Evolutionary conservation across 1,140 invertebrate species (phyloP), one percentile per base, ranked within the genome.

Genomic region (Drosophila tsacasi): DNA sequence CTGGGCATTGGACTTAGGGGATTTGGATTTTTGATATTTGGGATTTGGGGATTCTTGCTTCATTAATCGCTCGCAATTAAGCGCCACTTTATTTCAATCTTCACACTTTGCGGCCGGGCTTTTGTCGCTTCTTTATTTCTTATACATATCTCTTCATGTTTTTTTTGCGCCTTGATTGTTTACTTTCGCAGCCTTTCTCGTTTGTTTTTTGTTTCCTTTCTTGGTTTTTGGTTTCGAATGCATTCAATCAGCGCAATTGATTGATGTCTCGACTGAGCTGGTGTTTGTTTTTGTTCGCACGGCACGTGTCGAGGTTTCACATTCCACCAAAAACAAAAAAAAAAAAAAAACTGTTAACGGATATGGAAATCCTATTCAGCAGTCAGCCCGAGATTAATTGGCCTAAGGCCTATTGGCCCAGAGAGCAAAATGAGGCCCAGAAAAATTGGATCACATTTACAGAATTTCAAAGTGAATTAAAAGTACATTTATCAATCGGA

Each of bases 41-140:
- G 61, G 13, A 61, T 74, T 57, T 57, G 63, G 62, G 59, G 82
- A 89, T 83, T 89, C 84, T 87, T 89, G 73, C 72, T 82, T 89
- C 84, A 87, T 87, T 87, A 87, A 87, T 87, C 84, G 83, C 65
- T 81, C 61, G 84, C 84, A 89, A 87, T 89, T 87, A 87, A 87
- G 83, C 81, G 84, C 77, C 84, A 87, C 81, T 83, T 89, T 89
- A 83, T 77, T 58, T 71, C 82, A 42, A 77, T 83, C 67, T 83
- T 83, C 72, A 80, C 80, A 87, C 80, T 83, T 65, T 66, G 67
- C 54, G 57, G 32, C 23, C 42, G 25, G 15, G 25, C 23, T 71
- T 64, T 63, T 27, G 44, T 69, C 37, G 27, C 30, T 52, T 52
- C 54, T 59, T 23, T 55, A 35, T 54, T 67, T 19, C 47, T 39